Evolutionary conservation across 2,888 invertebrate species (phyloP), one percentile per base, ranked within the genome.

Genomic region (Trisateles emortualis): DNA sequence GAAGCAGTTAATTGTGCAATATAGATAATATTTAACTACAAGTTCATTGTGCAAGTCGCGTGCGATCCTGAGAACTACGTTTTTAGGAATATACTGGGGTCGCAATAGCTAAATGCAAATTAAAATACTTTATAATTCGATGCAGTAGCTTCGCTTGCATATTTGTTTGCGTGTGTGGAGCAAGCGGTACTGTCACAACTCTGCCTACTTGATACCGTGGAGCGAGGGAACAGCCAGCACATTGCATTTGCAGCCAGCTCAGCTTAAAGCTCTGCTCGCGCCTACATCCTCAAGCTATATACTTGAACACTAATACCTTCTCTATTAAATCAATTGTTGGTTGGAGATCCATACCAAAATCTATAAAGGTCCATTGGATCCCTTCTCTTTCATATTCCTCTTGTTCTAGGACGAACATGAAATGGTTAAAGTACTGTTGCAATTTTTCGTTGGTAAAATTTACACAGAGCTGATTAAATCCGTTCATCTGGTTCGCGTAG

Each of bases 381-480:
- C 97, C 97, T 93, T 98, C 97, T 79, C 96, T 94, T 92, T 97
- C 97, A 94, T 98, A 98, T 86, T 98, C 98, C 89, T 98, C 98
- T 94, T 98, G 98, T 94, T 98, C 98, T 92, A 98, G 94, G 76
- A 98, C 96, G 94, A 98, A 98, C 98, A 98, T 98, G 94, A 97
- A 96, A 90, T 98, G 98, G 93, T 98, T 98, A 96, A 98, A 98
- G 94, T 97, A 98, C 88, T 98, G 98, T 93, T 98, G 98, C 78
- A 98, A 95, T 92, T 97, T 97, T 94, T 98, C 98, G 91, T 98
- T 98, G 83, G 97, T 97, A 95, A 97, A 98, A 95, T 98, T 98
- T 95, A 98, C 97, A 95, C 98, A 98, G 86, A 98, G 95, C 93
- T 98, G 98, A 94, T 98, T 98, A 95, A 98, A 98, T 86, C 97